Evolutionary conservation across 2,888 invertebrate genomes (phyloP).

Genomic region (Oxytorus armatus): DNA sequence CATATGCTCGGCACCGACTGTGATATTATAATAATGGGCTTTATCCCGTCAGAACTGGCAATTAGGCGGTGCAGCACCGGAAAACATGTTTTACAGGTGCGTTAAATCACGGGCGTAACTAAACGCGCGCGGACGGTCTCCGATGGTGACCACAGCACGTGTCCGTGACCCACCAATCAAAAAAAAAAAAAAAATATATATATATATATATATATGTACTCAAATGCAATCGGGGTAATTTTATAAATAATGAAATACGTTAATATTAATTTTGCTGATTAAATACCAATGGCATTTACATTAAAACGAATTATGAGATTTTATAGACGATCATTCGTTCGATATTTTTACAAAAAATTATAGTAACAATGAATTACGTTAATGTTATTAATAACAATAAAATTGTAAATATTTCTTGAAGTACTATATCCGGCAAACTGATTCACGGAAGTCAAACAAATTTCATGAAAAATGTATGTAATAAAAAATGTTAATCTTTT

Average conservation of each 20-base stretch:
- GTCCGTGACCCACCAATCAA: slow-evolving; percentile 2
- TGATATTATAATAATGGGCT: slow-evolving; percentile 69
- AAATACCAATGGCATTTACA: not conserved
- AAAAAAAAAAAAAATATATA: no score
- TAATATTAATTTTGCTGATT: not conserved
- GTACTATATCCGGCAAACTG: no score
- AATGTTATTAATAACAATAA: no score
- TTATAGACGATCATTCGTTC: no score
- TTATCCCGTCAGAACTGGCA: slow-evolving; percentile 67
- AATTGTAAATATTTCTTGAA: no score
- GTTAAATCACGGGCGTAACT: slow-evolving; percentile 71
- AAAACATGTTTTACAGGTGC: slow-evolving; percentile 79
- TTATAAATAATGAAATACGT: slow-evolving; percentile 3
- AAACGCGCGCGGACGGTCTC: slow-evolving; percentile 27
- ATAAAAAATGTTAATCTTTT: no score
- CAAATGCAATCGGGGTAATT: slow-evolving; percentile 11
- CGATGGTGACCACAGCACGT: slow-evolving; percentile 50
- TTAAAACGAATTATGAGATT: no score
- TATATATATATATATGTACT: no score
- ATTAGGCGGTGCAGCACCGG: slow-evolving; percentile 75
- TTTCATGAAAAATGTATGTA: no score
- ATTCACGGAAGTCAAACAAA: no score
- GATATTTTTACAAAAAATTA: no score
- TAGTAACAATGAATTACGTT: no score
- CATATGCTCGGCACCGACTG: slow-evolving; percentile 67